Evolutionary conservation across 2,113 vertebrate genomes (phyloP), one percentile per base, ranked within the genome.

Genomic region (Tachysurus vachellii): DNA sequence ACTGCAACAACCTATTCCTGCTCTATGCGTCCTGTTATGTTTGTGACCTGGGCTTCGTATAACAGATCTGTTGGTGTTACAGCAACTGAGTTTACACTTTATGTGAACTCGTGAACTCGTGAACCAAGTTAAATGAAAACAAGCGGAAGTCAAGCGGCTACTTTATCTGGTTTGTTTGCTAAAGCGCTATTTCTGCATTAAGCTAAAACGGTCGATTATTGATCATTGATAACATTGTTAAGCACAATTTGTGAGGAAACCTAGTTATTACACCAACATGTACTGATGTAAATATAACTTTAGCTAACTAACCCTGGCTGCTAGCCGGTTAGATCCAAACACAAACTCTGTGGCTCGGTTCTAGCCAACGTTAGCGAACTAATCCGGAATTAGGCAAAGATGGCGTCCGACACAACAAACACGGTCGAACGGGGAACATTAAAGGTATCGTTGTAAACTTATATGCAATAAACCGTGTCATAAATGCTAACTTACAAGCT

Each of bases 401-500:
- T 96, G 95, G 95, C 95, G 94, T 93, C 94, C 91, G 93, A 90
- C 93, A 95, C 94, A 95, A 94, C 93, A 94, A 92, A 86, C 85
- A 73, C 84, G 28, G 31, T 7, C 12, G 66, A 57, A 54, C 26
- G 14, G 53, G 86, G 83, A 88, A 84, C 66, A 84, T 8, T n/a
- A 57, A 23, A 79, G 80, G 89, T 86, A 71, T 80, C 36, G 75
- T 1, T 31, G 26, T 0, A 0, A 0, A 31, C 42, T 75, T 42
- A 5, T 47, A 68, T 13, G 1, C 0, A 3, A 7, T 64, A 26
- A 17, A 3, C 8, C 1, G 77, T 17, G 56, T 26, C 21, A 17
- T 19, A 12, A 19, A 42, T 3, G 11, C 19, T 61, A 28, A 62
- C n/a, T 12, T 10, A 79, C n/a, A 61, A 50, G 10, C 17, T 57